These are phyloP conservation scores for Drosophila nigrodunni DNA, from an alignment of 1,140 invertebrate genomes.

Conservation along the genomic window DNA sequence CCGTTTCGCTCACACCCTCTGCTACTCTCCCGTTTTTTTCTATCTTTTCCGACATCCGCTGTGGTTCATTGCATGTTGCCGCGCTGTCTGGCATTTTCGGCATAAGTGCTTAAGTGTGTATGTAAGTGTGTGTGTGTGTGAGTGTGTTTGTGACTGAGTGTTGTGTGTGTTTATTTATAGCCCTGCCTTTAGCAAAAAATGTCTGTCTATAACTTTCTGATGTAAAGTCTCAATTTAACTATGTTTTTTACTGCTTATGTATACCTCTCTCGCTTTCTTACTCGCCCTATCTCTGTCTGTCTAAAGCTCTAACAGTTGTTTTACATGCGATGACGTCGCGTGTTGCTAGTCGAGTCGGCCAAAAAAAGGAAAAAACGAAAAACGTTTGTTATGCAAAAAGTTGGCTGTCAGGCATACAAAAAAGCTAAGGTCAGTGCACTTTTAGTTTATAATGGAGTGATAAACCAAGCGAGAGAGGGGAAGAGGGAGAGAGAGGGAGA, in stretches of 20 bases:
- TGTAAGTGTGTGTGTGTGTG: constrained; percentile 32
- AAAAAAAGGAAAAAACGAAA: constrained; percentile 29
- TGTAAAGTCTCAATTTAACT: constrained; percentile 6
- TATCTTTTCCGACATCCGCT: constrained; percentile 33
- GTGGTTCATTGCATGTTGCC: constrained; percentile 80
- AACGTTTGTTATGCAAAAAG: constrained; percentile 80
- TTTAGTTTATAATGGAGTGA: constrained; percentile 48
- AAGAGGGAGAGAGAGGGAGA: constrained; percentile 15
- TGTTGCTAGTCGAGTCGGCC: constrained; percentile 36
- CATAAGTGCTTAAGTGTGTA: constrained; percentile 61
- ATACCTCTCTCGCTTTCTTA: not conserved
- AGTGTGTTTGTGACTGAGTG: constrained; percentile 29
- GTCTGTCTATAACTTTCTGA: constrained; percentile 47
- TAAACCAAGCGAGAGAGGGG: not conserved
- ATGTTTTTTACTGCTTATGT: not conserved
- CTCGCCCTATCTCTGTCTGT: constrained; percentile 2
- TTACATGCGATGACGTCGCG: constrained; percentile 74
- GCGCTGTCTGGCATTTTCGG: constrained; percentile 73
- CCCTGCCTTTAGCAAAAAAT: constrained; percentile 40
- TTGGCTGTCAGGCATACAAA: constrained; percentile 54
- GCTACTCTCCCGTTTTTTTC: not conserved
- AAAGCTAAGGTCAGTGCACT: constrained; percentile 75
- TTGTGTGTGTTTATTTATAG: constrained; percentile 66
- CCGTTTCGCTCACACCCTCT: not conserved
- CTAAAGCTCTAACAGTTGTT: constrained; percentile 44